Evolutionary conservation across 2,113 vertebrate genomes (phyloP), one percentile per base, ranked within the genome.

Genomic region (Tupaia tana): DNA sequence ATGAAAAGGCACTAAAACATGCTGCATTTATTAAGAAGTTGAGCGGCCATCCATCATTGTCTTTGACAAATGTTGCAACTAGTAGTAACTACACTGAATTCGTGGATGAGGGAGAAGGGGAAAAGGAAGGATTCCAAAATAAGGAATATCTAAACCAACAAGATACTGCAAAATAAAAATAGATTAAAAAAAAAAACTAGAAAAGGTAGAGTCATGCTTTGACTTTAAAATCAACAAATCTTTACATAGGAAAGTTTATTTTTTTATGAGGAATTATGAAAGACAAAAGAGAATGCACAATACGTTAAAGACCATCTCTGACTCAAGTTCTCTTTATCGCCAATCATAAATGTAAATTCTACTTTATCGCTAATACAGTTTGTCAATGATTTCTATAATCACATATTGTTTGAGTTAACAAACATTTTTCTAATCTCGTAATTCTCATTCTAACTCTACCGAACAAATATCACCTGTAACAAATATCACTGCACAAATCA

Each of bases 1-100:
- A 66, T 86, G 85, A 95, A 87, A 96, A 93, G 54, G 34, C 1
- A 64, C 43, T 29, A 61, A 80, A 83, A 58, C 73, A 19, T 20
- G 27, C 70, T 73, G 78, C 82, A 81, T 96, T 95, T 87, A 52
- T 89, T 89, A 73, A 90, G 75, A 81, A 95, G 74, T 63, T 54
- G 82, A 86, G 61, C 20, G 29, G 16, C 86, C 80, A 87, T 86
- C 70, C 54, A 71, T 92, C 89, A 86, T 93, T 66, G n/a, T 66
- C 81, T 83, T 54, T 77, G 73, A 94, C 80, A 90, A 70, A 85
- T 19, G 74, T 13, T 78, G 54, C 64, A 61, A 90, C 29, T 27
- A 22, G 82, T 20, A 97, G 70, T 61, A 86, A 43, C 27, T 16
- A 54, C 14, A 24, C 19, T 18, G 88, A 82, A 90, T 1, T 9